Base-by-base conservation (phyloP, 2,113 vertebrate species). In the Campylomormyrus numenius region DNA sequence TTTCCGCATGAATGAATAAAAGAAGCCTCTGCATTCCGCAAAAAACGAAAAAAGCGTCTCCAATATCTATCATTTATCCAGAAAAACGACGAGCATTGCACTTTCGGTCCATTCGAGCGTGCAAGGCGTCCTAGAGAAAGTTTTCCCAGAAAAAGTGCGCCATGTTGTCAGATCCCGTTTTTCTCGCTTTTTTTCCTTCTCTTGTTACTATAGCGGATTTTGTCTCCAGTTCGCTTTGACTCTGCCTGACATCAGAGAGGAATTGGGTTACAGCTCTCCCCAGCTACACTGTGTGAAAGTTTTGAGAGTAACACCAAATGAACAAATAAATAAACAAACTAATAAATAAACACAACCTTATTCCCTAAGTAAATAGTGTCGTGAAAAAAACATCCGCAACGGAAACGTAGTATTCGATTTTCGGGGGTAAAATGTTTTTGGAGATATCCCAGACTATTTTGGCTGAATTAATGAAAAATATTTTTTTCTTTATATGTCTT, bases 121-220 rank as follows among this genome's bases (percentile, higher is more conserved):
- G 11, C 35, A 45, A 42, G 83, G 89, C 74, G 89, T 88, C 90
- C 86, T 80, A 90, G 50, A 80, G 80, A 91, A 92, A 94, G 90
- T 94, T 90, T 92, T 93, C 92, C 93, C 93, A 19, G 89, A 91
- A 90, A 88, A 89, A 91, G 89, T 93, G 93, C 95, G 95, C 95
- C 95, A 95, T 96, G 95, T 96, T 95, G 93, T 94, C 94, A 85
- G 92, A 90, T 93, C 93, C 91, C 92, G 92, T 91, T 92, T 77
- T 94, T 95, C 92, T 92, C 92, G 66, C 87, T 92, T 93, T 88
- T 90, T 88, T 53, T 87, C 88, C 56, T 86, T 53, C 85, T 92
- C 92, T 58, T 92, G 87, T 94, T 94, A 93, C 94, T 93, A 93
- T 89, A 92, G 94, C 93, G 93, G 93, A 93, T 90, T 93, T 91